Evolutionary conservation across 2,113 vertebrate genomes (phyloP), one percentile per base, ranked within the genome.

Genomic region (Siphamia tubifer): DNA sequence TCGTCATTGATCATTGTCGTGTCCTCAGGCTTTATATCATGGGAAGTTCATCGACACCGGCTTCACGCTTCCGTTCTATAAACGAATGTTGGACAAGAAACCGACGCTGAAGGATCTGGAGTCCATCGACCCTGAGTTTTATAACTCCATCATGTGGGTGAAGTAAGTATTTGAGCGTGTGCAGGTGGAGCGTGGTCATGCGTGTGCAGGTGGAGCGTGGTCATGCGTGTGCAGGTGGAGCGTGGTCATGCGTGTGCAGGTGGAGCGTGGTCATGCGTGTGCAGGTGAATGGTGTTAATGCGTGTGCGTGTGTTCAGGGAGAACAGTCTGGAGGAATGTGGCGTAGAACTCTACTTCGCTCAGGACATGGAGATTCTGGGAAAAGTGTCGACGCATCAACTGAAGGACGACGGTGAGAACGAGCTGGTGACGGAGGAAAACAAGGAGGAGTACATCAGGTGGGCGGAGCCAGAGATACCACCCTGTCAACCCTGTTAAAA

Each of bases 341-440:
- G 95, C 0, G 92, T 99, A 49, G 97, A 99, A 91, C 93, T 99
- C 20, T 99, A 95, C 65, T 99, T 98, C 79, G 97, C 98, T 53
- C 97, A 99, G 89, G 98, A 99, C 92, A 99, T 99, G 98, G 97
- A 99, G 92, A 98, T 98, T 79, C 83, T 99, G 27, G 98, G 98
- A 36, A 98, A 99, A 72, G 96, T 99, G 80, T 96, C 97, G 42
- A 98, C 96, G 5, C 98, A 99, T 0, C 94, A 96, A 87, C 92
- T 99, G 78, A 99, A 98, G 85, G 95, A 96, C 39, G 95, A 95
- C 0, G 98, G 98, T 0, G 96, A 98, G 90, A 95, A 95, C 58
- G 94, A 96, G 80, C 93, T 95, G 3, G 98, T 99, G 74, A 98
- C 94, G 0, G 94, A 96, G 78, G 96, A 98, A 28, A 99, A 98